Conservation (phyloP, 2,797 vertebrate genomes). For the Argyrosomus regius region DNA sequence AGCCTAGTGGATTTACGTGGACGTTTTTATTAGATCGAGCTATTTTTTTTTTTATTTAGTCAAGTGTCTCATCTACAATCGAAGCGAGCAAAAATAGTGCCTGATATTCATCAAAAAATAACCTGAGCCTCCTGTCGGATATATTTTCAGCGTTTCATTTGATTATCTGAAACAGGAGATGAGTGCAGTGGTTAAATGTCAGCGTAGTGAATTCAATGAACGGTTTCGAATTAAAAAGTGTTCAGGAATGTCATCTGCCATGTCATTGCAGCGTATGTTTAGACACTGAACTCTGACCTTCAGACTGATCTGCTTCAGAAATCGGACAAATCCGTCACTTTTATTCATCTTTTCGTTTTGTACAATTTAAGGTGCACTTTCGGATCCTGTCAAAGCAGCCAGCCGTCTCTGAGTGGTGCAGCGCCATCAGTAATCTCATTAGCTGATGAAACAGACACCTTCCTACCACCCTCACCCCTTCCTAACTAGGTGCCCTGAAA, state of each 20-base stretch:
- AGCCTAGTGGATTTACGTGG: background rate
- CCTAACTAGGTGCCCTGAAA: no score
- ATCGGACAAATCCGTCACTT: no score
- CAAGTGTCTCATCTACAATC: background rate
- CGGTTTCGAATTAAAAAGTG: background rate
- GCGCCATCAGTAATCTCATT: conserved; percentile 40
- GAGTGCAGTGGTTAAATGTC: conserved; percentile 1
- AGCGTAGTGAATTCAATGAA: conserved; percentile 4
- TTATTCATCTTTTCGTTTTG: background rate
- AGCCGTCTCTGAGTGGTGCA: conserved; percentile 7
- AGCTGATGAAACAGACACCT: conserved; percentile 44
- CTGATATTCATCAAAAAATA: conserved; percentile 4
- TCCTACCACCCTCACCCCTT: background rate
- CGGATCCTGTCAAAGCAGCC: conserved; percentile 7
- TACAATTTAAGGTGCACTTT: conserved; percentile 17
- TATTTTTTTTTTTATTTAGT: background rate
- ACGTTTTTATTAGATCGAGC: background rate
- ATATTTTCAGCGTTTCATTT: conserved; percentile 4
- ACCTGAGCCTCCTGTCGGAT: background rate
- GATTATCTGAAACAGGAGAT: background rate
- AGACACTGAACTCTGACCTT: background rate
- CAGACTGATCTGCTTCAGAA: background rate
- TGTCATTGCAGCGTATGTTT: background rate
- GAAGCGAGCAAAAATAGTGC: background rate
- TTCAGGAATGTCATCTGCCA: background rate